Evolutionary conservation across 2,888 invertebrate genomes (phyloP).

Genomic region (Apotomis betuletana): DNA sequence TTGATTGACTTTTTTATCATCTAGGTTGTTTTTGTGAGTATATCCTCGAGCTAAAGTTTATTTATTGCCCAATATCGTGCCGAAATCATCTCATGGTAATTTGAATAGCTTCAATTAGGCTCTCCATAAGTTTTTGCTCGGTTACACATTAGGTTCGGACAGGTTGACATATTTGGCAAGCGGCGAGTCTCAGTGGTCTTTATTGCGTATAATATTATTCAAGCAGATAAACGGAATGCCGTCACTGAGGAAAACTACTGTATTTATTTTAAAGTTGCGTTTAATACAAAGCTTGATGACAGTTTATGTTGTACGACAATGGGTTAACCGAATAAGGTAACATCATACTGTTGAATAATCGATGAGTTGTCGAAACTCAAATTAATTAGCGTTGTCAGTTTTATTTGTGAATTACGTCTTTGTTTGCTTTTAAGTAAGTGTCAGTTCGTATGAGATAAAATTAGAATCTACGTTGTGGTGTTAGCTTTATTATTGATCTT

Average conservation of each 20-base stretch:
- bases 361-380: conserved; percentile 24
- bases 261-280: conserved; percentile 26
- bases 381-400: conserved; percentile 14
- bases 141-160: conserved; percentile 60
- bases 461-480: conserved; percentile 27
- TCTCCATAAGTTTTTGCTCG: conserved; percentile 57
- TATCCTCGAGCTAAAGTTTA: not conserved
- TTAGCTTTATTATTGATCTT: conserved; percentile 27
- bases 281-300: conserved; percentile 17
- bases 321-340: conserved; percentile 7
- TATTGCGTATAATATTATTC: conserved; percentile 51
- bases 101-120: conserved; percentile 49
- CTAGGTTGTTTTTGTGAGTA: not conserved
- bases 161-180: conserved; percentile 69
- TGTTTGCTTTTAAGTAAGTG: conserved; percentile 13
- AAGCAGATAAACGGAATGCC: conserved; percentile 50
- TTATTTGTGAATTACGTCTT: conserved; percentile 16
- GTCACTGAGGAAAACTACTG: conserved; percentile 57
- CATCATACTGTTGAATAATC: not conserved
- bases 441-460: conserved; percentile 23
- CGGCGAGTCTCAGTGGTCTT: conserved; percentile 53
- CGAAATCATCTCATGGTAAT: conserved; percentile 37
- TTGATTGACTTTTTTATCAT: not conserved
- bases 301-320: conserved; percentile 12
- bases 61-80: conserved; percentile 22